Evolutionary conservation across 92 coral and sea anemone genomes (phyloP), one percentile per base, ranked within the genome.

Genomic region (Epizoanthus illoricatus): DNA sequence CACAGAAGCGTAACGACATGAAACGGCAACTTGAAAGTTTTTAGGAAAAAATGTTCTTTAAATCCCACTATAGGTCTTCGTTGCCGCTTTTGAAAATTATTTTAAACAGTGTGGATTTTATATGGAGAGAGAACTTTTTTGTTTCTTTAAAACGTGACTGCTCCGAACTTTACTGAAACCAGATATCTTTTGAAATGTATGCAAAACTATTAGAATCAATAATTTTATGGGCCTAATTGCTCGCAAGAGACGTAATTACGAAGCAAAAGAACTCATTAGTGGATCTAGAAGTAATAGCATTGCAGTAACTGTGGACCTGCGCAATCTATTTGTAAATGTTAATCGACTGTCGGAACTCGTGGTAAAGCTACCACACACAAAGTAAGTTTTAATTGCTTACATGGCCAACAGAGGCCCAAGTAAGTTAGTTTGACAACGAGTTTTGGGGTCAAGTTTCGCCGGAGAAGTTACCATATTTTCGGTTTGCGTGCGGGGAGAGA

Each of bases 261-360:
- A 78, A 12, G 71, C 7, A 18, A 45, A 23, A 78, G 61, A 40
- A 78, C 49, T 78, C 82, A 20, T 78, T 62, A 78, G 81, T 75
- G 65, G 80, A 15, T 64, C 60, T 63, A 7, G 18, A 62, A 63
- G 19, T 78, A 63, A 78, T 64, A 78, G 82, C 64, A 43, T 78
- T 43, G 9, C 71, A 18, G 82, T 78, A 59, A 42, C 71, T 64
- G 12, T 52, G 56, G 3, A 13, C 8, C 73, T 45, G 49, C n/a
- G 59, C 7, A 23, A 21, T 4, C 71, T 20, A 18, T 40, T 76
- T 61, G 41, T 1, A 33, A 58, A 59, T 16, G 64, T 58, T 59
- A 41, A 58, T 63, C 6, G 40, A 47, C 7, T 39, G 75, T 71
- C 80, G 64, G 24, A 74, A 74, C 45, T 28, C 61, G 24, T 47